Conservation (phyloP, 2,888 invertebrate species). For the Platycheirus rosarum region DNA sequence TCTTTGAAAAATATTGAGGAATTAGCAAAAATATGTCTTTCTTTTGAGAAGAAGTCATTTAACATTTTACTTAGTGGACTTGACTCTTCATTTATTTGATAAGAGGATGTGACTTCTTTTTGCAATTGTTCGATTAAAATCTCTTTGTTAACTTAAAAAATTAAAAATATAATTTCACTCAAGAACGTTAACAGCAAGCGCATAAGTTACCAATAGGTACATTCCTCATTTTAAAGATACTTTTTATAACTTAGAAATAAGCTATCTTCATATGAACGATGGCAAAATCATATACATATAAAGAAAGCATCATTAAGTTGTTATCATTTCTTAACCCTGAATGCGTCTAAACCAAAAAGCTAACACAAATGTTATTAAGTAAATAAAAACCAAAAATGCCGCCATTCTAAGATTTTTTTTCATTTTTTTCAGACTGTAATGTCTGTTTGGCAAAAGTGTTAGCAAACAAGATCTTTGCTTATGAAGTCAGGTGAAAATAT, state of each 20-base stretch:
- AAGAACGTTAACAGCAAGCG: too few species aligned
- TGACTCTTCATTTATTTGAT: constrained; percentile 17
- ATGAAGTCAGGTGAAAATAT: constrained; percentile 23
- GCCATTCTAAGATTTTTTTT: neutral
- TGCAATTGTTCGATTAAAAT: constrained; percentile 7
- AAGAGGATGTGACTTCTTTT: neutral
- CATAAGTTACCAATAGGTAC: too few species aligned
- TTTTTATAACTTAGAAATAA: too few species aligned
- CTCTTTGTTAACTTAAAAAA: too few species aligned
- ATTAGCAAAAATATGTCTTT: too few species aligned
- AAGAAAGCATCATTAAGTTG: too few species aligned
- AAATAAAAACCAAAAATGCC: constrained; percentile 7
- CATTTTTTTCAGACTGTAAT: neutral
- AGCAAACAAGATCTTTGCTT: constrained; percentile 29
- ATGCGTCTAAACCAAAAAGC: constrained; percentile 4
- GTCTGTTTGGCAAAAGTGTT: constrained; percentile 3
- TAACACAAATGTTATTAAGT: neutral
- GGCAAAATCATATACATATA: too few species aligned
- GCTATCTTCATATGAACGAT: too few species aligned
- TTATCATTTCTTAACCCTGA: too few species aligned
- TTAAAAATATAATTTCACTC: too few species aligned
- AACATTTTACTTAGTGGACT: neutral
- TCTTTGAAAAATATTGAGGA: too few species aligned
- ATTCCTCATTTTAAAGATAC: too few species aligned
- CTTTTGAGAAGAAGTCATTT: neutral